phyloP scores from a whole-genome alignment of 1,140 invertebrate species.

The Bicyclus anynana region DNA sequence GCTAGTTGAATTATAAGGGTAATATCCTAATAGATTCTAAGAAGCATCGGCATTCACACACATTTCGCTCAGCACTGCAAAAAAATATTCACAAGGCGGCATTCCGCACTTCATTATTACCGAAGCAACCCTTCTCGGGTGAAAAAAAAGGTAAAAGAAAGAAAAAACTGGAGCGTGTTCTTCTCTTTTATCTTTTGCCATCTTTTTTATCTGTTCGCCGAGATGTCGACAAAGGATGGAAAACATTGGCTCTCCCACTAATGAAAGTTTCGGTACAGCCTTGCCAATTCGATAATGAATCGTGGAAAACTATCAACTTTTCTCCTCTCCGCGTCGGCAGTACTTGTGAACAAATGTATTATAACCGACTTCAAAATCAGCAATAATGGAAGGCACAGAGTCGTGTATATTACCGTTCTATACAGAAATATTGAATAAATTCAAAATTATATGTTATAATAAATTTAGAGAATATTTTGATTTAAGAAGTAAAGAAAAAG shows the following conservation, averaged over 20 bases:
- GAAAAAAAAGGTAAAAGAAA: constrained; percentile 42
- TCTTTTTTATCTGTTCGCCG: constrained; percentile 10
- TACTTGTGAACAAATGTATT: too few species aligned
- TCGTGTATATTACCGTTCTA: too few species aligned
- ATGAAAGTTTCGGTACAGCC: constrained; percentile 57
- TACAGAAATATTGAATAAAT: too few species aligned
- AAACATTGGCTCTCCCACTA: constrained; percentile 55
- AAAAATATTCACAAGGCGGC: constrained; percentile 26
- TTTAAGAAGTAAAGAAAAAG: too few species aligned
- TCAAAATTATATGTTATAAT: too few species aligned
- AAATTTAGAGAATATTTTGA: too few species aligned
- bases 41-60: not conserved
- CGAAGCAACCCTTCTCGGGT: constrained; percentile 39
- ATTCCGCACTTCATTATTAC: constrained; percentile 49
- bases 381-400: too few species aligned
- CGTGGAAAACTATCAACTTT: constrained; percentile 14
- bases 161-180: constrained; percentile 51
- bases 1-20: too few species aligned
- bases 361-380: too few species aligned
- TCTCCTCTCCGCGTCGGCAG: not conserved
- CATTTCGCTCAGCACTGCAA: not conserved
- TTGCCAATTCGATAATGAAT: constrained; percentile 47
- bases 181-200: constrained; percentile 42
- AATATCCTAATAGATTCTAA: too few species aligned
- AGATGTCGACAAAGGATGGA: constrained; percentile 41